Percentiles rank a stretch among this genome's conserved stretches.
phyloP scores from a whole-genome alignment of 2,797 vertebrate species.

The Syngnathus acus region DNA sequence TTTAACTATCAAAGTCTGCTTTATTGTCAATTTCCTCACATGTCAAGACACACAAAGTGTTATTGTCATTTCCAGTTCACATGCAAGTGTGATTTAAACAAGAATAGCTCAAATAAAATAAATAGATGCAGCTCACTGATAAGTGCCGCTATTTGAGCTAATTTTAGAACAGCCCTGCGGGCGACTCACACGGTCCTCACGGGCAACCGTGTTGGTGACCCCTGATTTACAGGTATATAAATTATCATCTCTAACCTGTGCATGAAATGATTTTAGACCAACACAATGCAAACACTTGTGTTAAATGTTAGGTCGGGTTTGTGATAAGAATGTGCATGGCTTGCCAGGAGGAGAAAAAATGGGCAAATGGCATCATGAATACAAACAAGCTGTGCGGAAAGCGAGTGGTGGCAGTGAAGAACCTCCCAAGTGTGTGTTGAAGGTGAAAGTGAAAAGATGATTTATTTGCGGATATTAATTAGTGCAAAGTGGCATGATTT shows the following conservation, averaged over 20 bases:
- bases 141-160: no score
- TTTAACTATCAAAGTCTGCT: no score
- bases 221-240: no score
- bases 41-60: no score
- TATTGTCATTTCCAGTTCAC: no score
- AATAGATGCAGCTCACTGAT: no score
- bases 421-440: background rate
- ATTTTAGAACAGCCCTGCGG: no score
- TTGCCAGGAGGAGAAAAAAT: background rate
- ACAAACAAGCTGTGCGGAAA: background rate
- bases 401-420: background rate
- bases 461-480: slow-evolving; percentile 6
- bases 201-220: no score
- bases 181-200: no score
- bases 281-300: background rate
- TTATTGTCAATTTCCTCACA: no score
- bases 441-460: background rate
- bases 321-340: background rate
- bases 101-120: no score
- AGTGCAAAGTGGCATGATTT: slow-evolving; percentile 1
- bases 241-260: background rate
- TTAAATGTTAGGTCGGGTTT: background rate
- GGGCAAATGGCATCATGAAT: background rate
- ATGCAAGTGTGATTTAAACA: no score
- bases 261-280: background rate